Base-by-base conservation (phyloP, 2,113 vertebrate genomes). In the Takifugu flavidus region DNA sequence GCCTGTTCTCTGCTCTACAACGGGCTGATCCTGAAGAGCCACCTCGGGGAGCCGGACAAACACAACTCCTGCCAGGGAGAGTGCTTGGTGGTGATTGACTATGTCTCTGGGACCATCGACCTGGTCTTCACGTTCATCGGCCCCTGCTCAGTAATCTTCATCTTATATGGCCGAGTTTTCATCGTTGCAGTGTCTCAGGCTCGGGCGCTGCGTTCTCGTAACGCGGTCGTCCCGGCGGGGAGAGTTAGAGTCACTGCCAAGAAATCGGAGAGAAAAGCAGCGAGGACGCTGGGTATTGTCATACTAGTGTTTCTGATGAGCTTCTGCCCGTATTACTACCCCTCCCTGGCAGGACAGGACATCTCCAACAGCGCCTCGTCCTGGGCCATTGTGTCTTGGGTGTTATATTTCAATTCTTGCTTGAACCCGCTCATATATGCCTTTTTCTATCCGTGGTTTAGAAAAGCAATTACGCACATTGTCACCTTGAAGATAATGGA, bases 391-490 rank as follows among this genome's bases (percentile, higher is more conserved):
- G 64, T 79, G 56, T 73, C 77, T 25, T 79, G 68, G 70, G 1
- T 83, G 29, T 5, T 85, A 15, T 71, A 47, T 14, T 43, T 78
- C 1, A 83, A 84, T 42, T 86, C 85, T 2, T 77, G 70, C 20
- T 14, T 86, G 45, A 90, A 88, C 56, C 86, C 82, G 0, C 53
- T 90, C 8, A 78, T 86, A n/a, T 85, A 88, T 62, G 79, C 70
- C 10, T 59, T 89, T 15, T 88, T 87, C 65, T 88, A 88, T 43
- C 68, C 64, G 0, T 90, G 88, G 86, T 90, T 87, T 65, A 80
- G 78, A 54, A 86, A 69, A 76, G 59, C 82, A 2, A 75, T 68
- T 3, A 80, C 67, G 64, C 34, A 56, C 13, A 83, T 84, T 62
- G 52, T 94, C 6, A 82, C 74, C n/a, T 44, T 84, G 39, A 74